phyloP scores from a whole-genome alignment of 2,113 vertebrate genomes.

The Gobiocypris rarus region DNA sequence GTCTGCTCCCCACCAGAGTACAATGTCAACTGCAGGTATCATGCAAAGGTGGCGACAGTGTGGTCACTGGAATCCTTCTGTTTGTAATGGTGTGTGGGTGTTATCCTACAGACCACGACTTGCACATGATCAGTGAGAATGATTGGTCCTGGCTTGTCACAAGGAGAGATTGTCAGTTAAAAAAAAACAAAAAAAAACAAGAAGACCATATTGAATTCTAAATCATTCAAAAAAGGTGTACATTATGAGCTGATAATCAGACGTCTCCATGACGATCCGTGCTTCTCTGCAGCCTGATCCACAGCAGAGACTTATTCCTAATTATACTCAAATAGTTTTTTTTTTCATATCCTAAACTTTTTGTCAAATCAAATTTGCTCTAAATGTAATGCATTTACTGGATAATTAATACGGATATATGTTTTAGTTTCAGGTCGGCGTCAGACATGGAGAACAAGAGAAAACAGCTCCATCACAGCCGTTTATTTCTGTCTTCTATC shows the following conservation, averaged over 20 bases:
- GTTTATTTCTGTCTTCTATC: not conserved
- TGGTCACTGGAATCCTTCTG: not conserved
- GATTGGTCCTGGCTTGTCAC: not conserved
- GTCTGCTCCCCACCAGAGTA: not conserved
- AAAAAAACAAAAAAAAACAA: too few relatives aligned
- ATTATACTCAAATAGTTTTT: not conserved
- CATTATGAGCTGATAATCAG: not conserved
- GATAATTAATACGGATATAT: not conserved
- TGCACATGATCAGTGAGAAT: not conserved
- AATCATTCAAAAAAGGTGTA: not conserved
- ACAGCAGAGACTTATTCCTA: not conserved
- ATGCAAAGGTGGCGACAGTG: not conserved
- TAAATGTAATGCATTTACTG: not conserved
- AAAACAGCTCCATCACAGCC: not conserved
- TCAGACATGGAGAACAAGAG: not conserved
- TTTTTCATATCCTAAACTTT: not conserved
- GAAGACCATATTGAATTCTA: not conserved
- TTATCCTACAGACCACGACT: not conserved
- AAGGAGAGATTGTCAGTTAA: not conserved
- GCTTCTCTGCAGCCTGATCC: not conserved
- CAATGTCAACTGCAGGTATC: not conserved
- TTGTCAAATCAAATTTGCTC: not conserved
- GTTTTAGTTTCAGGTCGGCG: not conserved
- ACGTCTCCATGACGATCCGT: not conserved
- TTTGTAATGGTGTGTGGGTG: not conserved